Evolutionary conservation across 2,797 vertebrate genomes (phyloP), one percentile per base, ranked within the genome.

Genomic region (Clarias laeviceps): DNA sequence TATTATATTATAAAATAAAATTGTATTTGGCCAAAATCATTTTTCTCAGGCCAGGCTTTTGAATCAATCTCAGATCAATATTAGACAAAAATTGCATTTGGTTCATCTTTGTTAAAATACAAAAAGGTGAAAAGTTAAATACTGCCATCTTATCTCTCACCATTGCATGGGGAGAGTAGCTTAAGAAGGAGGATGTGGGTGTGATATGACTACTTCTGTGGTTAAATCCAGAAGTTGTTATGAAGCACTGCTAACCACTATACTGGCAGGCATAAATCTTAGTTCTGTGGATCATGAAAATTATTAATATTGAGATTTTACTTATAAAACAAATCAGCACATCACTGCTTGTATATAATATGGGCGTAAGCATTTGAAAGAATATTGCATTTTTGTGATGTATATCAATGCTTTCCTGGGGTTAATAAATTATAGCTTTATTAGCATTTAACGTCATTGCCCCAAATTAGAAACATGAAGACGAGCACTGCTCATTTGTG

Each of bases 401-500:
- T 50, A 20, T 24, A 61, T 61, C 22, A 40, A 24, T 37, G n/a
- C 18, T 79, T 79, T 17, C 32, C 32, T 61, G 14, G 6, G 24
- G 5, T 34, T 80, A 37, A 65, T 72, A 3, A 45, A 69, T 59
- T 1, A 37, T 32, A 57, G 7, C 4, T 32, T 40, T 37, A n/a
- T 62, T 76, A 56, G 62, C 6, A 32, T 77, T 82, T 4, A 20
- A 40, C 56, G 17, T 61, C 22, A 1, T 29, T 68, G 32, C 7
- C 61, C 62, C 40, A 22, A 54, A n/a, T 69, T 78, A 61, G 74
- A 78, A 20, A 0, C 56, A 54, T 50, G 70, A 72, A 82, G 22
- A 70, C 11, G 40, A 70, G 20, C 22, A 65, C n/a, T 82, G 18
- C 72, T 82, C 29, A 20, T 86, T 78, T 86, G 65, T 72, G 66